phyloP scores from a whole-genome alignment of 2,113 vertebrate species.

The Montifringilla adamsi region DNA sequence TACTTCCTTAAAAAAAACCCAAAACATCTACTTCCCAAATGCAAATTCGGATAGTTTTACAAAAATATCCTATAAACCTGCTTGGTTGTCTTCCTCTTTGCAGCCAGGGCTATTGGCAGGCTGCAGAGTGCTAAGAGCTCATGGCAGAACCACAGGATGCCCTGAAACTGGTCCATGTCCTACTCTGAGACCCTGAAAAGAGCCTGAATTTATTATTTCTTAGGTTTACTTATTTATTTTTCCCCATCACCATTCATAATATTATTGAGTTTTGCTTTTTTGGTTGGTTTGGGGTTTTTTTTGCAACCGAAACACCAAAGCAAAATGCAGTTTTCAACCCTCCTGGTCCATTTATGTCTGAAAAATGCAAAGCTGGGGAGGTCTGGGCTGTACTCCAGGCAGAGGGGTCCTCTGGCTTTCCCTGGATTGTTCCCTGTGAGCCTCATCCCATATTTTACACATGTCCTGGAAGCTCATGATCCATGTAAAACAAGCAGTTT shows the following conservation, averaged over 20 bases:
- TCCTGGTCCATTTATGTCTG: neutral
- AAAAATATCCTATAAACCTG: neutral
- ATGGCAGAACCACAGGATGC: neutral
- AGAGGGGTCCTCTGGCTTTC: neutral
- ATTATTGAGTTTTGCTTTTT: neutral
- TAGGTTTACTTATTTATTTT: neutral
- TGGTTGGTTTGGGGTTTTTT: neutral
- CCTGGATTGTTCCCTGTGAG: neutral
- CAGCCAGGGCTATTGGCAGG: neutral
- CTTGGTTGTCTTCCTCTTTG: neutral
- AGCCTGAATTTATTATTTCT: neutral
- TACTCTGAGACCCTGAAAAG: neutral
- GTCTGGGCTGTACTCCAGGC: neutral
- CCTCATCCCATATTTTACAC: neutral
- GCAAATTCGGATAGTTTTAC: neutral
- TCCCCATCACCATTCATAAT: neutral
- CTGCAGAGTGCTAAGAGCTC: neutral
- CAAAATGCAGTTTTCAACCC: neutral
- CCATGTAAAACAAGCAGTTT: neutral
- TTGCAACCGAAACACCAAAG: fast-evolving
- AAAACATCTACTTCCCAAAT: neutral
- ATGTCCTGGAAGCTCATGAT: neutral
- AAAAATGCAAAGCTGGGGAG: neutral
- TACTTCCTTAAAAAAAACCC: neutral
- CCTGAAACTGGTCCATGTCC: neutral